Percentiles rank a stretch among this genome's conserved stretches.
Conservation (phyloP, 2,888 invertebrate genomes). For the Xanthorhoe spadicearia region DNA sequence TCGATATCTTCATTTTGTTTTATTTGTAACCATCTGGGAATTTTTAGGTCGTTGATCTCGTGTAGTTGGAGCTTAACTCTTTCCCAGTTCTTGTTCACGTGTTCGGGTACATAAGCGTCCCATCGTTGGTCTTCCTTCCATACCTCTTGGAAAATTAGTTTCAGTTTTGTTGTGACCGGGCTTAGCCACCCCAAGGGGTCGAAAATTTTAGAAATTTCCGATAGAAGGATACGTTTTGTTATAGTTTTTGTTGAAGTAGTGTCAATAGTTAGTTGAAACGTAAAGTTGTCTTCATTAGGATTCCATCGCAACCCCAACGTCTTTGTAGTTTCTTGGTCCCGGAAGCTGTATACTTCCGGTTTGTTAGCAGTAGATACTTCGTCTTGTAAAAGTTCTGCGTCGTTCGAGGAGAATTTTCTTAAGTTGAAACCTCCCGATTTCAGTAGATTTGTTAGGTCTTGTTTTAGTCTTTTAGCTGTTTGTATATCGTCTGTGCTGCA, state of each 20-base stretch:
- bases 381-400: conserved; percentile 4
- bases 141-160: conserved; percentile 16
- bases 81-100: conserved; percentile 23
- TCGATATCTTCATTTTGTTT: conserved; percentile 1
- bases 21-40: conserved; percentile 14
- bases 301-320: conserved; percentile 26
- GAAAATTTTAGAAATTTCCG: conserved; percentile 25
- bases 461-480: conserved; percentile 14
- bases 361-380: conserved; percentile 11
- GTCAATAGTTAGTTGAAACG: conserved; percentile 13
- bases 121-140: conserved; percentile 15
- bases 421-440: conserved; percentile 36
- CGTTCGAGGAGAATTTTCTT: conserved; percentile 34
- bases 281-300: conserved; percentile 17
- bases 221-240: conserved; percentile 13
- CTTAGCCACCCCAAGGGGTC: conserved; percentile 16
- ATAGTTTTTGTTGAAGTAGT: conserved; percentile 2
- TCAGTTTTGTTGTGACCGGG: conserved; percentile 18
- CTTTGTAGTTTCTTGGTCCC: conserved; percentile 22
- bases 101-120: conserved; percentile 19
- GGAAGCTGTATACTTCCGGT: conserved; percentile 1
- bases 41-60: conserved; percentile 12
- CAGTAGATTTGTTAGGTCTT: conserved; percentile 27
- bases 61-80: conserved; percentile 18
- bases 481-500: conserved; percentile 14